Evolutionary conservation across 2,797 vertebrate genomes (phyloP), one percentile per base, ranked within the genome.

Genomic region (Columba guinea): DNA sequence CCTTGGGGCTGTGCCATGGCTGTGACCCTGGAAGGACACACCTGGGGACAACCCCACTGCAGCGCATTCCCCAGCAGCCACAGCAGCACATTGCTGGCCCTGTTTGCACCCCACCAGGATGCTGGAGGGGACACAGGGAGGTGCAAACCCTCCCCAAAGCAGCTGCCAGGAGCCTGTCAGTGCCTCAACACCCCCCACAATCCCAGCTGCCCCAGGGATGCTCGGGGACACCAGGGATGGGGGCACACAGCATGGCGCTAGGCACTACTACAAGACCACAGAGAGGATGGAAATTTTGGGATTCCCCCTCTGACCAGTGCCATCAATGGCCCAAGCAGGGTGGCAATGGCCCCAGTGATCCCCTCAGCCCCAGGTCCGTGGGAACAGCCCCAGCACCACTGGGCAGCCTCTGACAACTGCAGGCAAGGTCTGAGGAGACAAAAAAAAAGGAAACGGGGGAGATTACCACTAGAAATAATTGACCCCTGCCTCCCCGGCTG

Each of bases 141-240:
- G 34, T 49, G 65, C 52, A 53, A 53, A n/a, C 11, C 26, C 11
- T 53, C 26, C 44, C 48, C 32, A 22, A 2, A 65, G 48, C 3
- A 3, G 10, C 22, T 3, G 1, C 19, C 13, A 0, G 2, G 53
- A 59, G 35, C 52, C 32, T 3, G 0, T 9, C 3, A 1, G 7
- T 23, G 11, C 64, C 2, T 2, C 1, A 1, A 13, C 18, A 24
- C 5, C 12, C 44, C 0, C 4, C 34, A 1, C 22, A 5, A 35
- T 56, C n/a, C 18, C 41, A 5, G 0, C 17, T 32, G 64, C 24
- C 44, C 27, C 51, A 10, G 18, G 22, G 10, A 28, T 35, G 15
- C 20, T 32, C 4, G 34, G 11, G 20, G 23, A 48, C 39, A 30
- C 10, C 55, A 3, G 26, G 11, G 34, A 0, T 24, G 37, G 59